Base-by-base conservation (phyloP, 1,140 invertebrate species). In the Drosophila bocki region DNA sequence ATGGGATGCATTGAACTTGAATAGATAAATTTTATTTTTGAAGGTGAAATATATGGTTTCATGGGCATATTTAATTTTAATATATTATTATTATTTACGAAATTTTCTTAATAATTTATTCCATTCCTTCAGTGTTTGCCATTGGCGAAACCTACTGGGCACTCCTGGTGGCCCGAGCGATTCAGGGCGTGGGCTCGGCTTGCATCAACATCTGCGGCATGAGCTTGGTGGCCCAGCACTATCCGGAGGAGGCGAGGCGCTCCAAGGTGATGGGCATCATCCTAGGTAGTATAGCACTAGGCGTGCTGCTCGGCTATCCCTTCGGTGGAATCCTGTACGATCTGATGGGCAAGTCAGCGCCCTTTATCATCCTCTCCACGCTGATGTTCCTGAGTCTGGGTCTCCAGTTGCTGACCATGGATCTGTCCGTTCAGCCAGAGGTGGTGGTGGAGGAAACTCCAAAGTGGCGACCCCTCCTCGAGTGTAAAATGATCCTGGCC, bases 161-260 rank as follows among this genome's bases (percentile, higher is more conserved):
- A 1, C 91, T 98, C 29, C 95, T 98, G 61, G 77, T 97, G 12
- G 97, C 97, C 0, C 93, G 98, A 71, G 96, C 96, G 80, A 93
- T 98, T 35, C 97, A 98, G 93, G 98, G 98, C 2, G 93, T 98
- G 47, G 97, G 97, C 12, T 98, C 97, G 9, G 96, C 97, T 0
- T 97, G 96, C 64, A 95, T 97, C 60, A 95, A 95, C 15, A 95
- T 97, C 3, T 95, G 96, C 64, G 96, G 96, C 92, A 95, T 95
- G 95, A 95, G 94, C 76, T 85, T 95, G 53, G 94, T 95, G 57
- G 95, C 95, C 6, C 88, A 93, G 63, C 85, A 81, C n/a, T 93
- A 93, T 80, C 91, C 91, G 3, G 92, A 93, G 61, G 92, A 80
- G 39, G 83, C 83, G 0, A 91, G 95, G 35, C 94, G 96, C 57